phyloP scores from a whole-genome alignment of 53 echinoderm and acorn worm genomes.

The Actinopyga echinites region DNA sequence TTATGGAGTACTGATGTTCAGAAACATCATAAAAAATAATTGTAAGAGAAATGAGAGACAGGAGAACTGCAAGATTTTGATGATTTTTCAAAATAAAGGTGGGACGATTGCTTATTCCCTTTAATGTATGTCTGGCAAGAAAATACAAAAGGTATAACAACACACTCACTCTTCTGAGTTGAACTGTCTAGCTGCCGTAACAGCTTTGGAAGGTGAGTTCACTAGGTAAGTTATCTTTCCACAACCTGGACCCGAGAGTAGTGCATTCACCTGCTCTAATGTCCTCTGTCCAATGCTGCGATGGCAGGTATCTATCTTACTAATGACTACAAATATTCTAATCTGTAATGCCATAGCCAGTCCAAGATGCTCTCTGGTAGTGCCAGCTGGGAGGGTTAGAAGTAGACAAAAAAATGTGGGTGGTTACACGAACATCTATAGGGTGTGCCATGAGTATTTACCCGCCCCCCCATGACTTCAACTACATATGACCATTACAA shows the following conservation, averaged over 20 bases:
- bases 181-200: constrained; percentile 85
- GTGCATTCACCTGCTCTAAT: constrained; percentile 57
- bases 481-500: too few species aligned
- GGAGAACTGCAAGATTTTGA: too few species aligned
- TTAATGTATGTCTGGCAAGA: too few species aligned
- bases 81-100: too few species aligned
- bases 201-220: constrained; percentile 71
- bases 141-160: neutral
- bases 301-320: constrained; percentile 86
- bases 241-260: constrained; percentile 77
- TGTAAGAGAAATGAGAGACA: too few species aligned
- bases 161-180: constrained; percentile 42
- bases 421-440: too few species aligned
- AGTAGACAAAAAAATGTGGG: too few species aligned
- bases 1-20: too few species aligned
- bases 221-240: constrained; percentile 79
- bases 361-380: constrained; percentile 88
- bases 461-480: too few species aligned
- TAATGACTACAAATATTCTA: constrained; percentile 89
- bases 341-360: constrained; percentile 94
- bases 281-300: constrained; percentile 60
- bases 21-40: too few species aligned
- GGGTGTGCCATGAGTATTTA: too few species aligned
- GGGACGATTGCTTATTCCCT: too few species aligned
- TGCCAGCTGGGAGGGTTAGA: constrained; percentile 61